Conservation (phyloP, 2,113 vertebrate genomes). For the Monopterus albus region DNA sequence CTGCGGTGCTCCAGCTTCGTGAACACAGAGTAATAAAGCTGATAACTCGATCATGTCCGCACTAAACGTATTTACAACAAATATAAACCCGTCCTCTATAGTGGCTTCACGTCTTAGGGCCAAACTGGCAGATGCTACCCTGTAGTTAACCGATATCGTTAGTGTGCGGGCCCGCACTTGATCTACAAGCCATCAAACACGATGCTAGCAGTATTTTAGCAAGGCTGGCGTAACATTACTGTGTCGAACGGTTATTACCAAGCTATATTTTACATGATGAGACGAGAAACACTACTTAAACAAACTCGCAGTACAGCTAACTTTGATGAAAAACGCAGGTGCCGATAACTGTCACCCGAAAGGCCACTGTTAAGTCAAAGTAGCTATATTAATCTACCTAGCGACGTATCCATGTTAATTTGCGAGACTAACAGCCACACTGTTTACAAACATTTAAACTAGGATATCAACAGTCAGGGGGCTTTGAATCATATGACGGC, state of each 20-base stretch:
- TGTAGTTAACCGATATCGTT: not conserved
- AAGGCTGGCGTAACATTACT: not conserved
- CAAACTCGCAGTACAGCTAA: too few relatives aligned
- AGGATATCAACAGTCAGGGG: not conserved
- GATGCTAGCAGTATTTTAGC: slow-evolving; percentile 50
- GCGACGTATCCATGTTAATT: slow-evolving; percentile 39
- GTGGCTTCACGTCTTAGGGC: accelerated
- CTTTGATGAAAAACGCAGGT: not conserved
- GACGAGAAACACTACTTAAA: too few relatives aligned
- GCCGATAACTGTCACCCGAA: not conserved
- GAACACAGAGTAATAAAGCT: not conserved
- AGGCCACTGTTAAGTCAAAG: not conserved
- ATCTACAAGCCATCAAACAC: slow-evolving; percentile 28
- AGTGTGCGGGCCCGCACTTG: slow-evolving; percentile 33
- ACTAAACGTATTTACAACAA: not conserved
- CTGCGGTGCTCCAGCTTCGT: not conserved
- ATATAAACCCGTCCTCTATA: not conserved
- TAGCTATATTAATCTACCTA: slow-evolving; percentile 42
- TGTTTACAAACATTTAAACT: slow-evolving; percentile 68
- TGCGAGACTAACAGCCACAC: not conserved
- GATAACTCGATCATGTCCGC: accelerated
- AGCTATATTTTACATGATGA: not conserved
- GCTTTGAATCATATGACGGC: not conserved
- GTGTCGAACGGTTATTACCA: not conserved
- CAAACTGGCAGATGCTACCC: not conserved